phyloP scores from a whole-genome alignment of 2,888 invertebrate genomes.

The Andrena hattorfiana region DNA sequence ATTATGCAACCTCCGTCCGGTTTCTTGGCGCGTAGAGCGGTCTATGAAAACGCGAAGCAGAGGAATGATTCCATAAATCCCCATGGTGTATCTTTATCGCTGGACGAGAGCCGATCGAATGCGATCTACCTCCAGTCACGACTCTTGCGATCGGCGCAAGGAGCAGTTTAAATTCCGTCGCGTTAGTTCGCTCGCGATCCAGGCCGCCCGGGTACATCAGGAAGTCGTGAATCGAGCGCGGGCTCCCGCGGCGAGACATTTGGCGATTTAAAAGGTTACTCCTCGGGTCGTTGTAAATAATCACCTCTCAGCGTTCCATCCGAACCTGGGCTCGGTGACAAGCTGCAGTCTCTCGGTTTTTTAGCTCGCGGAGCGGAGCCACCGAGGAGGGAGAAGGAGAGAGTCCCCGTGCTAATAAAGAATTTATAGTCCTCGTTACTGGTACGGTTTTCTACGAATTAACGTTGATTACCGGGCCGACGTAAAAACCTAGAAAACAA shows the following conservation, averaged over 20 bases:
- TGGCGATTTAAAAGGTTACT: constrained; percentile 68
- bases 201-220: constrained; percentile 34
- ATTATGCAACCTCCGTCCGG: constrained; percentile 37
- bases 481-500: constrained; percentile 76
- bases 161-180: constrained; percentile 51
- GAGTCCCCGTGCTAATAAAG: constrained; percentile 80
- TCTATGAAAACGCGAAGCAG: constrained; percentile 24
- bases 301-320: constrained; percentile 7
- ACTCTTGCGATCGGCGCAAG: constrained; percentile 21
- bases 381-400: constrained; percentile 36
- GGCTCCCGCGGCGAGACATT: constrained; percentile 54
- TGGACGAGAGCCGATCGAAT: constrained; percentile 17
- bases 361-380: too few species aligned
- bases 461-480: constrained; percentile 82
- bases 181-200: constrained; percentile 44
- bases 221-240: constrained; percentile 54
- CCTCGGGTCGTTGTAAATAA: constrained; percentile 56
- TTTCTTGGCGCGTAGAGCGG: constrained; percentile 13
- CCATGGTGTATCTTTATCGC: constrained; percentile 40
- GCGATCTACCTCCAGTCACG: constrained; percentile 33
- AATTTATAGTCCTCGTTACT: constrained; percentile 84
- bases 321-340: constrained; percentile 68
- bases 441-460: constrained; percentile 84
- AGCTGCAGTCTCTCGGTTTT: constrained; percentile 1
- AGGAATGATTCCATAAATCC: constrained; percentile 55